phyloP scores from a whole-genome alignment of 2,113 vertebrate genomes.

The Sula dactylatra region DNA sequence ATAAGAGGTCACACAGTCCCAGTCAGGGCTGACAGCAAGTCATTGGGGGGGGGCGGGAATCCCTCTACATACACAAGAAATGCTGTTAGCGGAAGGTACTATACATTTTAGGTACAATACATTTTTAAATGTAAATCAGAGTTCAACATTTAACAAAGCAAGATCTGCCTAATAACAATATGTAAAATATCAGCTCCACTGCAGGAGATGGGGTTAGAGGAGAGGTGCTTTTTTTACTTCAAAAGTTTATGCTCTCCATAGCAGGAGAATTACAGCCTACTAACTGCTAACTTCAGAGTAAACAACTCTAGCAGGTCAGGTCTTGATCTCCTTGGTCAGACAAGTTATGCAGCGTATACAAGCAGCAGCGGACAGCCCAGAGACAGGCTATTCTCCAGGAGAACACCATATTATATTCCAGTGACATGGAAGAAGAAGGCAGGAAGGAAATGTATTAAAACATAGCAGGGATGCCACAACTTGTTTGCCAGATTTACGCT shows the following conservation, averaged over 20 bases:
- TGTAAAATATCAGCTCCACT: not conserved
- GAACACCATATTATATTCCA: not conserved
- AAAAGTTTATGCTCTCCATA: not conserved
- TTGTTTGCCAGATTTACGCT: not conserved
- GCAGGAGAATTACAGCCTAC: not conserved
- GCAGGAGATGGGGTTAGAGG: not conserved
- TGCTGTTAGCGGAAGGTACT: not conserved
- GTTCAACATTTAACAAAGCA: not conserved
- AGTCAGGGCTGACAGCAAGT: not conserved
- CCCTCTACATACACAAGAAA: not conserved
- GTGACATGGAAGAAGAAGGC: not conserved
- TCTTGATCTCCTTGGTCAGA: not conserved
- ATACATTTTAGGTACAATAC: no score
- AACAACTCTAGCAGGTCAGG: not conserved
- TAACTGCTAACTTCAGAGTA: not conserved
- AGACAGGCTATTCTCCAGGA: not conserved
- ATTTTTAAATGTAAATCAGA: not conserved
- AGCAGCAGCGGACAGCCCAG: not conserved
- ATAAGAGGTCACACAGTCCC: not conserved
- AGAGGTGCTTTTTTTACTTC: not conserved
- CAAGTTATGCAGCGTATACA: accelerated
- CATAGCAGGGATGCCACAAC: not conserved
- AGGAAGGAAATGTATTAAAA: not conserved
- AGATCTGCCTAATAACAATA: not conserved
- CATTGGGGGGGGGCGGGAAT: no score